phyloP scores from a whole-genome alignment of 2,888 invertebrate species.

The Cantharis rufa region DNA sequence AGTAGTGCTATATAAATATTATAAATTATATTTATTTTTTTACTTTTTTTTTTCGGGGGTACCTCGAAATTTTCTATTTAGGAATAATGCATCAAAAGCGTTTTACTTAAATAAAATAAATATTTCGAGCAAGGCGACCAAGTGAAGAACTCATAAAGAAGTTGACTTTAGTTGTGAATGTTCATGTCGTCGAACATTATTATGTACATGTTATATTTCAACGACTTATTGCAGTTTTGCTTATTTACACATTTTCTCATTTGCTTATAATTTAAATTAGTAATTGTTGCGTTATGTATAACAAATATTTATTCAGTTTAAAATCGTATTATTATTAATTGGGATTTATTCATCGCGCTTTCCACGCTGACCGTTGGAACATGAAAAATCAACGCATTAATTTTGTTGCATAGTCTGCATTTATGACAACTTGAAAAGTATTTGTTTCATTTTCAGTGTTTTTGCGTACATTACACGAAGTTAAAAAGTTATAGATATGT shows the following conservation, averaged over 20 bases:
- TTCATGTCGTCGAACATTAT: slow-evolving; percentile 12
- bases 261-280: not conserved
- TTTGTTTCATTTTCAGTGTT: not conserved
- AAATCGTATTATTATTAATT: not conserved
- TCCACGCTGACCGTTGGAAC: not conserved
- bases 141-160: slow-evolving; percentile 30
- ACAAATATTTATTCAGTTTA: slow-evolving; percentile 13
- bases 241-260: slow-evolving; percentile 12
- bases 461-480: no score
- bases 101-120: not conserved
- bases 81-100: not conserved
- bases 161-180: slow-evolving; percentile 21
- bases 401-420: not conserved
- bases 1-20: no score
- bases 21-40: no score
- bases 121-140: slow-evolving; percentile 12
- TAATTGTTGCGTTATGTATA: not conserved
- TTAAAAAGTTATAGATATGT: no score
- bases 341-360: not conserved
- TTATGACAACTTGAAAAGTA: not conserved
- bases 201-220: no score
- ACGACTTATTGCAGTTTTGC: slow-evolving; percentile 17
- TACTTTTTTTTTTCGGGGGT: not conserved
- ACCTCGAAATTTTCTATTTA: not conserved
- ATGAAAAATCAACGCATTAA: not conserved